These are phyloP conservation scores for Siniperca scherzeri DNA, from an alignment of 2,797 vertebrate genomes.

Conservation along the genomic window DNA sequence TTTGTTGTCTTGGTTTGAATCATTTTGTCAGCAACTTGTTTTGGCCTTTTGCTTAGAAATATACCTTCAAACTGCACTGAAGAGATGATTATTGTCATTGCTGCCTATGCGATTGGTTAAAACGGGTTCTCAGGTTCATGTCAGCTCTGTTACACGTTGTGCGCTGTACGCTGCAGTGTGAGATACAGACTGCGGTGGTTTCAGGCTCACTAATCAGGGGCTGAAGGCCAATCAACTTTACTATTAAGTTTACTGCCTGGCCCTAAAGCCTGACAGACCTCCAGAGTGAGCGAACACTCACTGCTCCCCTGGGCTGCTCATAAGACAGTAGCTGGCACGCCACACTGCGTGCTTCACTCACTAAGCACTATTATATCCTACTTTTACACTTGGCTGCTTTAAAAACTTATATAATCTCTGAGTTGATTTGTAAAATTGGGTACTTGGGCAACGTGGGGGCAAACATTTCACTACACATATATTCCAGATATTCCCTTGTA, in stretches of 20 bases:
- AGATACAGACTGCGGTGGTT: background rate
- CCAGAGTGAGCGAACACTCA: background rate
- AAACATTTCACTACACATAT: background rate
- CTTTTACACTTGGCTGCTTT: background rate
- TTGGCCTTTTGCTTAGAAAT: background rate
- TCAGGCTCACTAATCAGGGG: constrained; percentile 15
- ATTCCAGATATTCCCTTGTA: background rate
- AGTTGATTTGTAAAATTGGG: background rate
- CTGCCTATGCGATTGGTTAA: too few species aligned
- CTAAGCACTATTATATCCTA: background rate
- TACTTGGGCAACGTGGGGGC: background rate
- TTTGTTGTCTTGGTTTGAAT: background rate
- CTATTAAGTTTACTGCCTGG: constrained; percentile 28
- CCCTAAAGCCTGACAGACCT: constrained; percentile 21
- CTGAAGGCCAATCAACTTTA: constrained; percentile 27
- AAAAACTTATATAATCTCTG: background rate
- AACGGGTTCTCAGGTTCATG: background rate
- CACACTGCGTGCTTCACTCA: background rate
- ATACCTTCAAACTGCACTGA: background rate
- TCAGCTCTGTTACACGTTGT: background rate
- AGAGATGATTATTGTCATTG: rapidly evolving
- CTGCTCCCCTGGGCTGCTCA: background rate
- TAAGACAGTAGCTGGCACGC: background rate
- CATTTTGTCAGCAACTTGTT: background rate
- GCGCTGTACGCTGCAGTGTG: background rate